Base-by-base conservation (phyloP, 2,888 invertebrate genomes). In the Acanthoscelides obtectus region DNA sequence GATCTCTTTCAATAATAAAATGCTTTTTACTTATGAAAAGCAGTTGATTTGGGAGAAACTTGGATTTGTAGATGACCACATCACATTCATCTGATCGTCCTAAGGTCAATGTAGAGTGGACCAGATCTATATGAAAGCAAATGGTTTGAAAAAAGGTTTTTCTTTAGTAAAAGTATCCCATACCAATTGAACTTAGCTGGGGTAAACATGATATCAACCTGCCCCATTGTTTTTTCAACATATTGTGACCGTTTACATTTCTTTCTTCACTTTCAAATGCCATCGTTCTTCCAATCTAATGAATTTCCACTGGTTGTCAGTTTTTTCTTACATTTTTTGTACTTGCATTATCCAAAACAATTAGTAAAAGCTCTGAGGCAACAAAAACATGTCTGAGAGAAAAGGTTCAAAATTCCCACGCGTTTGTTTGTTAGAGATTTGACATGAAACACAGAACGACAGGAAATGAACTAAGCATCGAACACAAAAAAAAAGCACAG, bases 21-120 rank as follows among this genome's bases (percentile, higher is more conserved):
- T 93, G 92, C 68, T 85, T 81, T 82, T 92, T 92, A 81, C 92
- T 92, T n/a, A 92, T 86, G 76, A 86, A 88, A 73, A 84, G 85
- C 0, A 90, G 82, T 19, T 87, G 85, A 69, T 84, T 86, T 22
- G 85, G 83, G 27, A 86, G 86, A 12, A 90, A 82, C 20, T 86
- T 86, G 0, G 85, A 84, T 69, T 69, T 75, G 17, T 75, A 71
- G 19, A 74, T 68, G 12, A 75, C 69, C 64, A 75, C 65, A 45
- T 75, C 74, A 69, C 77, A 78, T 17, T 73, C 70, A 22, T 75
- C 75, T 12, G 75, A 72, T 71, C 79, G 68, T n/a, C 80, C 80
- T 64, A 78, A 74, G 22, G 84, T 88, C 77, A 90, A 90, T 69
- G 85, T 83, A 2, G 87, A 82, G 70, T 87, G 86, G 25, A 85